Evolutionary conservation across 2,888 invertebrate species (phyloP).

Genomic region (Cerceris ruficornis): DNA sequence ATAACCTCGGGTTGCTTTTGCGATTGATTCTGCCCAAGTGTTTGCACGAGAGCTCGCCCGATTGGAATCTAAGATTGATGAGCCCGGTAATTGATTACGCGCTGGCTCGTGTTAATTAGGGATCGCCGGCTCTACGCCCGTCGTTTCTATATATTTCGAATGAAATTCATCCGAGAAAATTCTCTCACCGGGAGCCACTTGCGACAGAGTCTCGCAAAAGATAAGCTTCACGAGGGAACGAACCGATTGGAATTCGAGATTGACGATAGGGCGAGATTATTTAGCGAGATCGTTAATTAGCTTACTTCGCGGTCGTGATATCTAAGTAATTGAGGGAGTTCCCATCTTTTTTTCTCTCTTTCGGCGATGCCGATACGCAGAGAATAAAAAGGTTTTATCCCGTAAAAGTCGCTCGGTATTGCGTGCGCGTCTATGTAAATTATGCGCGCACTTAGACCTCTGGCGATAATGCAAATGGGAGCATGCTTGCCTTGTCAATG

Average conservation of each 20-base stretch:
- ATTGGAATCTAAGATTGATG: constrained; percentile 34
- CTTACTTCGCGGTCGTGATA: constrained; percentile 39
- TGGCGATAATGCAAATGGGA: constrained; percentile 73
- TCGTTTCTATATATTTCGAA: constrained; percentile 5
- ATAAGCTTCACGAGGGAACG: neutral
- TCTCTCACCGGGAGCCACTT: too few species aligned
- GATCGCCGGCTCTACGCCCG: constrained; percentile 5
- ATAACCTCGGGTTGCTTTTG: neutral
- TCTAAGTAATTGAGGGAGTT: constrained; percentile 51
- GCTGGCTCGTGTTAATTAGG: constrained; percentile 44
- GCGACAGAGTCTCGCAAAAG: neutral
- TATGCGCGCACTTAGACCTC: constrained; percentile 77
- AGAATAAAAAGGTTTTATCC: constrained; percentile 19
- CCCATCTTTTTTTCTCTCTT: neutral
- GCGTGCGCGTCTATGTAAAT: constrained; percentile 64
- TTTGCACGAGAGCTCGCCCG: constrained; percentile 1
- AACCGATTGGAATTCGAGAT: constrained; percentile 34
- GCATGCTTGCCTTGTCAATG: constrained; percentile 61
- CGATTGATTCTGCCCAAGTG: constrained; percentile 24
- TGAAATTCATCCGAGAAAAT: constrained; percentile 28
- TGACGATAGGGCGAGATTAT: constrained; percentile 20
- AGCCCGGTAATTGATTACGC: constrained; percentile 32
- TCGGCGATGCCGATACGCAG: neutral
- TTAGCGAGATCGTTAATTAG: constrained; percentile 54
- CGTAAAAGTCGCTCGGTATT: constrained; percentile 24